Evolutionary conservation across 2,113 vertebrate genomes (phyloP), one percentile per base, ranked within the genome.

Genomic region (Scomber scombrus): DNA sequence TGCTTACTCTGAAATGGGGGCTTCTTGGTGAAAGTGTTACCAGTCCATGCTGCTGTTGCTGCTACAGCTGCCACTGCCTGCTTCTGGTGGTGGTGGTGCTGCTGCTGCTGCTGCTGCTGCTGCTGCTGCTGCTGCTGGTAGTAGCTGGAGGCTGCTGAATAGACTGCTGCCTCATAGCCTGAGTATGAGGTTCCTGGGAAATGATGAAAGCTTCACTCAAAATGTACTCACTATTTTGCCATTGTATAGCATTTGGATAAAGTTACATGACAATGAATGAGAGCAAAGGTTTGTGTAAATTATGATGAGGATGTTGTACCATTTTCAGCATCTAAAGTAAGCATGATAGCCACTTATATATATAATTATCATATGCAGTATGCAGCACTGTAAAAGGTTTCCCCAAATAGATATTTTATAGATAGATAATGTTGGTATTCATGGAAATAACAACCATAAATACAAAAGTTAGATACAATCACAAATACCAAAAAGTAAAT

Each of bases 91-190:
- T 26, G 23, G 23, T 26, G 23, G 23, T 26, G 23, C 88, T 98
- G 97, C 23, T 99, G 97, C 72, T 99, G 97, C 66, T 98, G 97
- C 64, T 98, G 97, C 63, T 98, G 98, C 98, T 61, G 98, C 89
- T 98, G 97, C 26, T 99, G 97, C 73, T 99, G 97, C 66, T 98
- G 97, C 66, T 98, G 97, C 63, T 98, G 97, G 89, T 99, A 99
- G 89, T 99, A 99, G 82, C 95, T 98, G 0, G 98, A 99, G 40
- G 98, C 98, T 61, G 98, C 98, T 0, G 98, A 99, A 94, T 99
- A 99, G 57, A 99, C 97, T 11, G 98, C 98, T 4, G 98, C 98
- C 93, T 99, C 98, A 81, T 99, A 99, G 81, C 98, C 97, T 0
- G 98, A 98, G 88, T 99, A 99, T 5, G 97, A 97, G 0, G 97